phyloP scores from a whole-genome alignment of 2,797 vertebrate genomes.

The Passerculus sandwichensis region DNA sequence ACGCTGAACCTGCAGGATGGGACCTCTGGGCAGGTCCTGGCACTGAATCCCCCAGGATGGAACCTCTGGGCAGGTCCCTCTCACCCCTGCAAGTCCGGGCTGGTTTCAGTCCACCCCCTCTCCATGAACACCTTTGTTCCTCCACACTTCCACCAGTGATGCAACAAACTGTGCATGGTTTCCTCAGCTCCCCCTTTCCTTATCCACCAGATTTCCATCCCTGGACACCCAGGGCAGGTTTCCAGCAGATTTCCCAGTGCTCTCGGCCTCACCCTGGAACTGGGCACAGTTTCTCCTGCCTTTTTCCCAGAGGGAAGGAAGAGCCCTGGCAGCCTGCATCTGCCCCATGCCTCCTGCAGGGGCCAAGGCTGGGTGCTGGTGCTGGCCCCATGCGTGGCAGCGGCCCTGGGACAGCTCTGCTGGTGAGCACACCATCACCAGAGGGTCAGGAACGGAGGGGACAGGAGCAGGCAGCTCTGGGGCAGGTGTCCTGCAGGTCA shows the following conservation, averaged over 20 bases:
- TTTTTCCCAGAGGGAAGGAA: neutral
- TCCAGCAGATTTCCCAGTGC: neutral
- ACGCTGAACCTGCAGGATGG: too few species aligned
- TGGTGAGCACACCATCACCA: neutral
- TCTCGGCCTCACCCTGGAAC: neutral
- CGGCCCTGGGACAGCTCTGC: neutral
- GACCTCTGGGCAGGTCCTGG: too few species aligned
- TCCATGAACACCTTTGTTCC: neutral
- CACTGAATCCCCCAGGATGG: too few species aligned
- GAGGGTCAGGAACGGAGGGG: too few species aligned
- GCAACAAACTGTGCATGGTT: neutral
- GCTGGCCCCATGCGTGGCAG: neutral
- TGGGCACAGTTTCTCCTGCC: neutral
- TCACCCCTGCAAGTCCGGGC: neutral
- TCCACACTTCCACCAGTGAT: neutral
- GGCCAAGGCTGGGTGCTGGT: neutral
- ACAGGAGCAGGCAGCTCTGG: neutral
- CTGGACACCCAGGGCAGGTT: neutral
- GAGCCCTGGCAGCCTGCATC: neutral
- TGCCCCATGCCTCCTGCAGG: neutral
- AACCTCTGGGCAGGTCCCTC: neutral
- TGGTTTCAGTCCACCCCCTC: neutral
- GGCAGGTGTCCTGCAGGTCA: neutral
- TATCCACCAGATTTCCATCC: neutral
- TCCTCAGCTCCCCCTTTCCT: neutral